Conservation (phyloP, 2,113 vertebrate species). For the Empidonax alnorum region DNA sequence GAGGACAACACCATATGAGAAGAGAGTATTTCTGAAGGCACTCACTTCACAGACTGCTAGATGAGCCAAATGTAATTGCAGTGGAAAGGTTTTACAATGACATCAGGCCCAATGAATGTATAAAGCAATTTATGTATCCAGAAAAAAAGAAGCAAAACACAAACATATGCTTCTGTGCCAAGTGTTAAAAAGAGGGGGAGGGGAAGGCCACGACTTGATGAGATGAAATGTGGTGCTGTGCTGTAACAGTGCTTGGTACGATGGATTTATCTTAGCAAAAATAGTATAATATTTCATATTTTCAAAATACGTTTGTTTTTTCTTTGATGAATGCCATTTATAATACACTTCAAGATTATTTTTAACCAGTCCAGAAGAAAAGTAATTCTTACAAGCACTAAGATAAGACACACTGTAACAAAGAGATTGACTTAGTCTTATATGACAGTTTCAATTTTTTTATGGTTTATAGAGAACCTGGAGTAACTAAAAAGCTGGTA, state of each 20-base stretch:
- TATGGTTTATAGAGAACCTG: neutral
- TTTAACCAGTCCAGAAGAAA: neutral
- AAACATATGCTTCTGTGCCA: conserved; percentile 62
- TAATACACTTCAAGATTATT: neutral
- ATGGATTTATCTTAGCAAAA: neutral
- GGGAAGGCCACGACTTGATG: neutral
- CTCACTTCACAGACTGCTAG: conserved; percentile 24
- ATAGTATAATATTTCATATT: neutral
- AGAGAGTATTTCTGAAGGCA: conserved; percentile 44
- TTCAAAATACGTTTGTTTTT: neutral
- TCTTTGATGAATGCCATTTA: neutral
- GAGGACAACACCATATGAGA: conserved; percentile 26
- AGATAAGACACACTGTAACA: neutral
- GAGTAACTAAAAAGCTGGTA: neutral
- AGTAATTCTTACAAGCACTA: neutral
- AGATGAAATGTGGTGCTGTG: neutral
- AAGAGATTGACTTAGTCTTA: neutral
- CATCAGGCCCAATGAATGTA: conserved; percentile 56
- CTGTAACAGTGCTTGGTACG: neutral
- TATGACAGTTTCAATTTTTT: neutral
- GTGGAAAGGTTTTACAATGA: conserved; percentile 55
- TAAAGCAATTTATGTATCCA: conserved; percentile 48
- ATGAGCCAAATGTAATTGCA: conserved; percentile 54
- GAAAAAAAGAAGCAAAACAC: conserved; percentile 61
- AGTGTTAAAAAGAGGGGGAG: conserved; percentile 53